Conservation (phyloP, 2,888 invertebrate genomes). For the Hirtodrosophila confusa region DNA sequence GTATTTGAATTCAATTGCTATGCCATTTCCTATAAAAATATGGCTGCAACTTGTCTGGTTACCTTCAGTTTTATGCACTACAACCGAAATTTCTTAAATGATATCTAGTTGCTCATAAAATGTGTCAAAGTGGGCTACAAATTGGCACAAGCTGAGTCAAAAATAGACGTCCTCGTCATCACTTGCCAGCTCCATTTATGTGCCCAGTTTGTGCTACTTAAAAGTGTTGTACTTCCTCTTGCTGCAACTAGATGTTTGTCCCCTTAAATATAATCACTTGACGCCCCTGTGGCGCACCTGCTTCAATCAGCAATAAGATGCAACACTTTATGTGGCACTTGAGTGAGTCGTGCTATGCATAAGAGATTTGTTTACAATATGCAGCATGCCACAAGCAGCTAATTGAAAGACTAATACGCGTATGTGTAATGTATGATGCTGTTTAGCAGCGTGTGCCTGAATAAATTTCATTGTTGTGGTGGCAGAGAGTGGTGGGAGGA, state of each 20-base stretch:
- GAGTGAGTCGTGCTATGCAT: slow-evolving; percentile 4
- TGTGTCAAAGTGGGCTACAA: slow-evolving; percentile 10
- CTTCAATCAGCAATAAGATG: slow-evolving; percentile 13
- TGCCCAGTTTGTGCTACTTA: slow-evolving; percentile 48
- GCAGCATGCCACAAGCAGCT: slow-evolving; percentile 28
- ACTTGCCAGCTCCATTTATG: slow-evolving; percentile 22
- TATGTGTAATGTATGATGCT: slow-evolving; percentile 15
- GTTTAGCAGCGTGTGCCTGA: slow-evolving; percentile 30
- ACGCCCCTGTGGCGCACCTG: slow-evolving; percentile 26
- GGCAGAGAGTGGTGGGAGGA: neutral
- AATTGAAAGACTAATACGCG: slow-evolving; percentile 35
- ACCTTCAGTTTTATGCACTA: neutral
- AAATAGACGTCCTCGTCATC: slow-evolving; percentile 35
- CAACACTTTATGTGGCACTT: neutral
- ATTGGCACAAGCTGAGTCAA: slow-evolving; percentile 37
- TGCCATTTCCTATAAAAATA: neutral
- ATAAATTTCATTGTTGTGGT: slow-evolving; percentile 54
- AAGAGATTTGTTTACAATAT: slow-evolving; percentile 36
- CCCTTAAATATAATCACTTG: slow-evolving; percentile 28
- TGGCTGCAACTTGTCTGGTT: neutral
- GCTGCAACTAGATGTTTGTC: neutral
- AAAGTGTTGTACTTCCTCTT: neutral
- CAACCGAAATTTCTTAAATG: no score
- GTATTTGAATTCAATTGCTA: slow-evolving; percentile 4
- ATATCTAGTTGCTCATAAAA: slow-evolving; percentile 1